Evolutionary conservation across 2,113 vertebrate genomes (phyloP).

Genomic region (Calidris pugnax): DNA sequence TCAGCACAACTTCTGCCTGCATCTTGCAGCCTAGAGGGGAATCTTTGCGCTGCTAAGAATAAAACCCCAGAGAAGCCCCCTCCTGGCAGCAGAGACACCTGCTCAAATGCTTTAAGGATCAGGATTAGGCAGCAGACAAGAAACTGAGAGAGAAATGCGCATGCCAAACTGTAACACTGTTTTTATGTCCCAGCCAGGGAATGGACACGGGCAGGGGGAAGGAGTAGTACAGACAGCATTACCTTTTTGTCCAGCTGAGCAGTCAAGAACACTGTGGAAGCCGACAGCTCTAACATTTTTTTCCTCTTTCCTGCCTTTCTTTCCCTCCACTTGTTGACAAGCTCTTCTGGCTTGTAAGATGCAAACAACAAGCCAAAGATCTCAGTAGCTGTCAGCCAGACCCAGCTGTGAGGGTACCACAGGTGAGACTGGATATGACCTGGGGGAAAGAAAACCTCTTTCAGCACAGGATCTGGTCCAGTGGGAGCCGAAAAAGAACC

Average conservation of each 20-base stretch:
- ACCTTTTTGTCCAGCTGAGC: slow-evolving; percentile 86
- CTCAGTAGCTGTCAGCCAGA: slow-evolving; percentile 93
- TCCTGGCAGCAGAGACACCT: neutral
- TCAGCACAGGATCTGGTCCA: neutral
- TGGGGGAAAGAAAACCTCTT: slow-evolving; percentile 39
- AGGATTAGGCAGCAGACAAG: neutral
- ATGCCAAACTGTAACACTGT: neutral
- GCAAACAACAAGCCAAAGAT: slow-evolving; percentile 93
- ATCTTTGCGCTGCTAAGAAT: neutral
- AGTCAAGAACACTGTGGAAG: slow-evolving; percentile 80
- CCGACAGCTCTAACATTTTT: slow-evolving; percentile 34
- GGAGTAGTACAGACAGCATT: neutral
- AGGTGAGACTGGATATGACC: slow-evolving; percentile 89
- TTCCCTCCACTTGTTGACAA: slow-evolving; percentile 78
- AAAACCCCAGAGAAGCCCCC: neutral
- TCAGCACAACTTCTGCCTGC: neutral
- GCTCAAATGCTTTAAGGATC: neutral
- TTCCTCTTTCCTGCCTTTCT: slow-evolving; percentile 47
- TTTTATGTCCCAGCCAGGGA: neutral
- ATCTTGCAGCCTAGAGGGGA: neutral
- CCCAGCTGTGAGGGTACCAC: slow-evolving; percentile 93
- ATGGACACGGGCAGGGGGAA: neutral
- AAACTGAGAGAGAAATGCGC: neutral
- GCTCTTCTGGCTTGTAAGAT: slow-evolving; percentile 84
- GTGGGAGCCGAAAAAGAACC: neutral